These are phyloP conservation scores for Andrena minutula DNA, from an alignment of 2,888 invertebrate genomes.

Conservation along the genomic window DNA sequence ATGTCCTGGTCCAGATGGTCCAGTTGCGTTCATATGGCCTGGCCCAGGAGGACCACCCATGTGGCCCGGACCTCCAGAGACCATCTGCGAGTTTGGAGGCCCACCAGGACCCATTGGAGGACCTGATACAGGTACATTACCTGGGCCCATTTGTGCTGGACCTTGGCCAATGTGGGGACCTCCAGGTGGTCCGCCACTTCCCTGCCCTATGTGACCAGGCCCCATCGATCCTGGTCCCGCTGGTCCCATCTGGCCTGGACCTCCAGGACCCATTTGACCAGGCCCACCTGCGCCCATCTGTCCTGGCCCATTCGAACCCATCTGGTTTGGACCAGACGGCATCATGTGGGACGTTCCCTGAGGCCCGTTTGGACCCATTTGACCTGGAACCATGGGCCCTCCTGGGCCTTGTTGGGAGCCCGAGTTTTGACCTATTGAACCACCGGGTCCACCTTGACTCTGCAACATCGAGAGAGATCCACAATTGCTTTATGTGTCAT, in stretches of 20 bases:
- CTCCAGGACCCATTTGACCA: slow-evolving; percentile 80
- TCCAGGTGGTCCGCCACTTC: slow-evolving; percentile 68
- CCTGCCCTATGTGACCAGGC: slow-evolving; percentile 80
- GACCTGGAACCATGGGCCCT: slow-evolving; percentile 75
- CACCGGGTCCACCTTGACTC: slow-evolving; percentile 78
- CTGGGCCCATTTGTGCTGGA: slow-evolving; percentile 75
- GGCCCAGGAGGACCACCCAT: slow-evolving; percentile 65
- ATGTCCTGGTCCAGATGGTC: slow-evolving; percentile 72
- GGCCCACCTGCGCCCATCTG: slow-evolving; percentile 71
- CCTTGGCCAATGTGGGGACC: slow-evolving; percentile 67
- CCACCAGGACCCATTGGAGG: slow-evolving; percentile 71
- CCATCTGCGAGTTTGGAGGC: slow-evolving; percentile 72
- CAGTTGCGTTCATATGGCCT: slow-evolving; percentile 71
- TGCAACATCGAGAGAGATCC: slow-evolving; percentile 56
- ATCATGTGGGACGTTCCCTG: slow-evolving; percentile 76
- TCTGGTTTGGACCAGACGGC: slow-evolving; percentile 71
- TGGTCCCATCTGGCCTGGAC: slow-evolving; percentile 67
- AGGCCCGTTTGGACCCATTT: slow-evolving; percentile 78
- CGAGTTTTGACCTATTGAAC: slow-evolving; percentile 76
- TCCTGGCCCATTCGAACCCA: slow-evolving; percentile 71
- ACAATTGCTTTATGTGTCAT: background rate
- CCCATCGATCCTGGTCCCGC: slow-evolving; percentile 72
- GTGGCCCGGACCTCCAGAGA: slow-evolving; percentile 79
- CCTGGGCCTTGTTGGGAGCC: slow-evolving; percentile 80
- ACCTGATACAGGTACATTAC: slow-evolving; percentile 66